phyloP scores from a whole-genome alignment of 1,140 invertebrate species.

The Cardiocondyla obscurior region DNA sequence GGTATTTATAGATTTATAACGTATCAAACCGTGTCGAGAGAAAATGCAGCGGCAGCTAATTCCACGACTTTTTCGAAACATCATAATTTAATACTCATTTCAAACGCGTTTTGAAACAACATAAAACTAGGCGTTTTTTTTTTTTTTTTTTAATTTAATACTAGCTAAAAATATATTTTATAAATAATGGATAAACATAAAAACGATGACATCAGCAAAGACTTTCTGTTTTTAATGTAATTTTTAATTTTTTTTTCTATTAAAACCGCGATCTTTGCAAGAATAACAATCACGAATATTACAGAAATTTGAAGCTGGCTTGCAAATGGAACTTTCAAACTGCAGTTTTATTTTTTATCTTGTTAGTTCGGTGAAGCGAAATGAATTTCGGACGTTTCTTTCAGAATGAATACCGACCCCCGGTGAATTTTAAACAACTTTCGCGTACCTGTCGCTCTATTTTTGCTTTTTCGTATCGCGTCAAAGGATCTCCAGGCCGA shows the following conservation, averaged over 20 bases:
- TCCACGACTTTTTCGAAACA: conserved; percentile 4
- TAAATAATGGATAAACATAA: not conserved
- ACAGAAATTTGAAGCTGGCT: not conserved
- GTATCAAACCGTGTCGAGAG: conserved; percentile 30
- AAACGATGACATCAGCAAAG: not conserved
- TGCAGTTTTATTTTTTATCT: conserved; percentile 1
- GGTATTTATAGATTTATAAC: conserved; percentile 64
- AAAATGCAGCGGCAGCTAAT: conserved; percentile 8
- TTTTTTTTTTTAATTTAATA: too few species aligned
- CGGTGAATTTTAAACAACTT: conserved; percentile 9
- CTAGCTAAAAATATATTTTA: not conserved
- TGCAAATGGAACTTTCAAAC: not conserved
- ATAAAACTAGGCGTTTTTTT: too few species aligned
- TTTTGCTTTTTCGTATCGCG: conserved; percentile 20
- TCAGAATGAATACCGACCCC: not conserved
- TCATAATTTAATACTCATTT: not conserved
- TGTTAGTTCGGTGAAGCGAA: not conserved
- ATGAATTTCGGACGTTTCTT: not conserved
- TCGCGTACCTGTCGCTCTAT: conserved; percentile 14
- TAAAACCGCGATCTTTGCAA: not conserved
- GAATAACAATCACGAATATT: not conserved
- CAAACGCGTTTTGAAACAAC: too few species aligned
- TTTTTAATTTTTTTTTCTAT: not conserved
- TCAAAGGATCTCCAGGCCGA: conserved; percentile 2
- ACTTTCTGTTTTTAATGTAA: not conserved